Percentiles rank a stretch among this genome's conserved stretches.
Conservation (phyloP, 2,797 vertebrate species). For the Leuciscus waleckii region DNA sequence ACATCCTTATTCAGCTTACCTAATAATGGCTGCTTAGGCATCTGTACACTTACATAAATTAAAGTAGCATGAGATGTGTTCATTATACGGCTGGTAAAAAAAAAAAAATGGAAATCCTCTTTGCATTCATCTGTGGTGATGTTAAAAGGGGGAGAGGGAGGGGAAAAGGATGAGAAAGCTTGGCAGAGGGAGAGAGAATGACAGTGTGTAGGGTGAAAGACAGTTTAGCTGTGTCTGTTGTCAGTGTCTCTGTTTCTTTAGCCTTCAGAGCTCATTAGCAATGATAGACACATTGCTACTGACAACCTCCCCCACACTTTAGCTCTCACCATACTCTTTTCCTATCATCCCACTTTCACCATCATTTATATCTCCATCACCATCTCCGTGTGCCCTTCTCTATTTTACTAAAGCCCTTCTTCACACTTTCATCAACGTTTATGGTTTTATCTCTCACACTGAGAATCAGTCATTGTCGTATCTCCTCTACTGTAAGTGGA, state of each 20-base stretch:
- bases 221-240: conserved; percentile 67
- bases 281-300: conserved; percentile 76
- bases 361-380: conserved; percentile 55
- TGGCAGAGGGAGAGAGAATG: conserved; percentile 54
- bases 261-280: conserved; percentile 80
- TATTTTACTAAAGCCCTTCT: conserved; percentile 29
- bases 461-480: not conserved
- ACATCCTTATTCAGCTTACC: conserved; percentile 4
- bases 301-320: conserved; percentile 66
- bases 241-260: conserved; percentile 75
- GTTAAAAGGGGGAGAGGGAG: conserved; percentile 46
- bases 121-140: conserved; percentile 30
- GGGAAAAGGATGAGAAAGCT: conserved; percentile 59
- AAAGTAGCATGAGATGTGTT: conserved; percentile 7
- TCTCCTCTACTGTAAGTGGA: not conserved
- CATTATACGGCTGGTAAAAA: not conserved
- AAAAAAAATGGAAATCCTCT: not conserved
- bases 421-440: conserved; percentile 24
- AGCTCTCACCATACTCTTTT: conserved; percentile 58
- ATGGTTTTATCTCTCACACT: conserved; percentile 1
- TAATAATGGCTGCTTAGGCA: not conserved
- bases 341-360: conserved; percentile 55
- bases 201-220: conserved; percentile 62
- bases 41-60: not conserved
- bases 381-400: conserved; percentile 35